Evolutionary conservation across 2,888 invertebrate species (phyloP).

Genomic region (Mechanitis messenoides): DNA sequence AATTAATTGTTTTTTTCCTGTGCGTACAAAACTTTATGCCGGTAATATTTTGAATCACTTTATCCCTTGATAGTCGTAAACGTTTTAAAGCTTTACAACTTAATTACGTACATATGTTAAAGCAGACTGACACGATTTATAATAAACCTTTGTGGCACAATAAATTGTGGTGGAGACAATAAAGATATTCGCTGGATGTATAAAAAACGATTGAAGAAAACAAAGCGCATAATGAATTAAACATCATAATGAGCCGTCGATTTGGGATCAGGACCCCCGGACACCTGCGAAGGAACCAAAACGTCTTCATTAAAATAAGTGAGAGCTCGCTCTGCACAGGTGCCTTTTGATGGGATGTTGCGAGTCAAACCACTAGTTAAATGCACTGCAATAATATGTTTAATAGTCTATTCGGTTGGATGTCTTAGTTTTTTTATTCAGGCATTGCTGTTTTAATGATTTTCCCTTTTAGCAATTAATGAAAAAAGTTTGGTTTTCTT

Average conservation of each 20-base stretch:
- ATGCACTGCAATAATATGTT: slow-evolving; percentile 36
- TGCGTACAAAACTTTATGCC: slow-evolving; percentile 39
- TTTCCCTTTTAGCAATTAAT: no score
- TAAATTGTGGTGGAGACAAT: slow-evolving; percentile 62
- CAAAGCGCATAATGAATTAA: slow-evolving; percentile 74
- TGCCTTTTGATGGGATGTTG: slow-evolving; percentile 55
- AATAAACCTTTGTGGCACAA: slow-evolving; percentile 61
- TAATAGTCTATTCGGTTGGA: slow-evolving; percentile 11
- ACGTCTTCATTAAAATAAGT: slow-evolving; percentile 72
- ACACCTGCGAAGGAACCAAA: slow-evolving; percentile 66
- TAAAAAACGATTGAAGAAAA: slow-evolving; percentile 64
- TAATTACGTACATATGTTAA: slow-evolving; percentile 74
- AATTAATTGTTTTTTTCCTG: slow-evolving; percentile 46
- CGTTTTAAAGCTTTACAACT: slow-evolving; percentile 64
- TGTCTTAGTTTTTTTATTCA: slow-evolving; percentile 4
- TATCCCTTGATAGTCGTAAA: slow-evolving; percentile 54
- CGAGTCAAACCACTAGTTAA: slow-evolving; percentile 38
- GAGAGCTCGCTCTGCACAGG: slow-evolving; percentile 47
- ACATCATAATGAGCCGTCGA: slow-evolving; percentile 64
- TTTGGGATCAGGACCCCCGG: slow-evolving; percentile 44
- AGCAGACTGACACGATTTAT: slow-evolving; percentile 63
- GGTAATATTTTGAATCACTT: slow-evolving; percentile 41
- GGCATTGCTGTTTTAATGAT: no score
- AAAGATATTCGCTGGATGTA: slow-evolving; percentile 58
- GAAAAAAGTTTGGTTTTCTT: no score